phyloP scores from a whole-genome alignment of 2,113 vertebrate genomes.

The Dendrocopos noguchii region DNA sequence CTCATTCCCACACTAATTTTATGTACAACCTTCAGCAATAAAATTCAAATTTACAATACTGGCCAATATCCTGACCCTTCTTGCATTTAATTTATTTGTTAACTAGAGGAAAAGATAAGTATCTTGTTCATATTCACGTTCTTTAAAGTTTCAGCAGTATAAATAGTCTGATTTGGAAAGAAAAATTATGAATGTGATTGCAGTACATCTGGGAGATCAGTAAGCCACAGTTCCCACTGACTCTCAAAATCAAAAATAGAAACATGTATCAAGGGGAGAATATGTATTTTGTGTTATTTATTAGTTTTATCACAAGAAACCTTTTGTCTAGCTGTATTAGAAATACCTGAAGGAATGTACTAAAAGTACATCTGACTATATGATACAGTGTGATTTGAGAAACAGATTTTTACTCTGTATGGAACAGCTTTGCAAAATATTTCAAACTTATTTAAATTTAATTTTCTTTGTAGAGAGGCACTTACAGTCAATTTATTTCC shows the following conservation, averaged over 20 bases:
- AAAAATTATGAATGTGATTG: background rate
- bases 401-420: background rate
- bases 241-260: background rate
- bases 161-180: conserved; percentile 8
- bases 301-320: background rate
- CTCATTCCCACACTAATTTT: conserved; percentile 33
- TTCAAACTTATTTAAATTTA: background rate
- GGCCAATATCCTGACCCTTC: background rate
- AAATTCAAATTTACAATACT: background rate
- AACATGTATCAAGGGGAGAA: background rate
- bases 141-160: background rate
- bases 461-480: background rate
- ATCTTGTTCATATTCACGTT: background rate
- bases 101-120: conserved; percentile 7
- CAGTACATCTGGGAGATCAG: background rate
- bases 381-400: background rate
- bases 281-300: background rate
- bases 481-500: background rate
- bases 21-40: background rate
- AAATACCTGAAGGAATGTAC: background rate
- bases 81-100: background rate
- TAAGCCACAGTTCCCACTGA: background rate
- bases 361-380: background rate
- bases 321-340: background rate
- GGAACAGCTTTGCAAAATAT: background rate